These are phyloP conservation scores for Phortica magna DNA, from an alignment of 2,888 invertebrate species.

Conservation along the genomic window DNA sequence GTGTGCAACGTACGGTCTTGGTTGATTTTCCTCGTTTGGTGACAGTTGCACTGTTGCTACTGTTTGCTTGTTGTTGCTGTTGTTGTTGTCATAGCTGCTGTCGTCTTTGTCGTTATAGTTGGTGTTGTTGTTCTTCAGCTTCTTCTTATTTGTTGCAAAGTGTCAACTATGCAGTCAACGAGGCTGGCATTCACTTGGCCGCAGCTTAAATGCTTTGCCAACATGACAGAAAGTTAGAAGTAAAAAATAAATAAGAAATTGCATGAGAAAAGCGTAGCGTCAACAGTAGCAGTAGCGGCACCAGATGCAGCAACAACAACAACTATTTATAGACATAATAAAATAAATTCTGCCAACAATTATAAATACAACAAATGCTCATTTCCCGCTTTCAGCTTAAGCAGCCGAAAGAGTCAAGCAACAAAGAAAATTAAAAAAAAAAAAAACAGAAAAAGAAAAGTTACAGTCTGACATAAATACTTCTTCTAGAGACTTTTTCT, in stretches of 20 bases:
- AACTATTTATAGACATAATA: slow-evolving; percentile 72
- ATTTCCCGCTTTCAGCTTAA: slow-evolving; percentile 57
- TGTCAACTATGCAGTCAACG: slow-evolving; percentile 41
- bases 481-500: slow-evolving; percentile 50
- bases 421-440: slow-evolving; percentile 39
- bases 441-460: slow-evolving; percentile 51
- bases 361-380: slow-evolving; percentile 65
- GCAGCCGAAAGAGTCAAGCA: not conserved
- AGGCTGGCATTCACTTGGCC: slow-evolving; percentile 1
- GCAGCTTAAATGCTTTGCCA: slow-evolving; percentile 25
- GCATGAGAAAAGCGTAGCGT: not conserved
- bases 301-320: slow-evolving; percentile 27
- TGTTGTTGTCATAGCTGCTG: not conserved
- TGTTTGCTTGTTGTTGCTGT: slow-evolving; percentile 25
- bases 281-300: not conserved
- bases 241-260: not conserved
- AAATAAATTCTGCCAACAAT: slow-evolving; percentile 71
- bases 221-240: slow-evolving; percentile 16
- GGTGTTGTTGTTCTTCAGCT: slow-evolving; percentile 30
- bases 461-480: slow-evolving; percentile 70
- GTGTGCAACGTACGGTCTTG: not conserved
- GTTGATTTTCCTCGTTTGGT: slow-evolving; percentile 25
- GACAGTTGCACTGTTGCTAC: slow-evolving; percentile 13
- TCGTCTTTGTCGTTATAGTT: slow-evolving; percentile 4
- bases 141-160: slow-evolving; percentile 33